Conservation (phyloP, 2,888 invertebrate species). For the Meloe dianella region DNA sequence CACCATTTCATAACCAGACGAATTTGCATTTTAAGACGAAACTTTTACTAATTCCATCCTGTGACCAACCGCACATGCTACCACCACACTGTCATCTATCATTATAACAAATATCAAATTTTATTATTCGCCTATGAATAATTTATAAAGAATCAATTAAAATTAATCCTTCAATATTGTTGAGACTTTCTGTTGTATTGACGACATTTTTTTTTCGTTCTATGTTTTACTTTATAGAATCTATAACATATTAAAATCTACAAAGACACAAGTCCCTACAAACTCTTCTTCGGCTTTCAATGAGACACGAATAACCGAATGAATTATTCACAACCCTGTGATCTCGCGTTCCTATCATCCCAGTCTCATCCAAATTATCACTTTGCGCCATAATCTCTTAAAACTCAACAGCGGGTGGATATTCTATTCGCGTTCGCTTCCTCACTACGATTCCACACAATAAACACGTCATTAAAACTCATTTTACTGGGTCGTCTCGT, state of each 20-base stretch:
- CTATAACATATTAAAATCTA: background rate
- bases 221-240: background rate
- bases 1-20: slow-evolving; percentile 47
- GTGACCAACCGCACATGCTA: slow-evolving; percentile 48
- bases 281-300: background rate
- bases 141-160: background rate
- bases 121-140: background rate
- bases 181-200: background rate
- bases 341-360: slow-evolving; percentile 47
- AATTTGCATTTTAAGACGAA: slow-evolving; percentile 57
- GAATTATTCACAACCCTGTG: slow-evolving; percentile 50
- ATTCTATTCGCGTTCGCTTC: slow-evolving; percentile 43
- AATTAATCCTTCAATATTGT: background rate
- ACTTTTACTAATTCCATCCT: slow-evolving; percentile 49
- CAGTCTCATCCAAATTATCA: slow-evolving; percentile 54
- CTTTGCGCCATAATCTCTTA: slow-evolving; percentile 54
- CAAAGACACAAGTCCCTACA: background rate
- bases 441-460: slow-evolving; percentile 45
- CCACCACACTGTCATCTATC: slow-evolving; percentile 23
- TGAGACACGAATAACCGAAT: slow-evolving; percentile 38
- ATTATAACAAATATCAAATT: background rate
- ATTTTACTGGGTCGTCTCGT: slow-evolving; percentile 43
- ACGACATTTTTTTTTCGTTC: background rate
- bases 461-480: slow-evolving; percentile 54
- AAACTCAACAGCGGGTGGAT: slow-evolving; percentile 46